Evolutionary conservation across 1,140 invertebrate genomes (phyloP).

Genomic region (Cecropterus lyciades): DNA sequence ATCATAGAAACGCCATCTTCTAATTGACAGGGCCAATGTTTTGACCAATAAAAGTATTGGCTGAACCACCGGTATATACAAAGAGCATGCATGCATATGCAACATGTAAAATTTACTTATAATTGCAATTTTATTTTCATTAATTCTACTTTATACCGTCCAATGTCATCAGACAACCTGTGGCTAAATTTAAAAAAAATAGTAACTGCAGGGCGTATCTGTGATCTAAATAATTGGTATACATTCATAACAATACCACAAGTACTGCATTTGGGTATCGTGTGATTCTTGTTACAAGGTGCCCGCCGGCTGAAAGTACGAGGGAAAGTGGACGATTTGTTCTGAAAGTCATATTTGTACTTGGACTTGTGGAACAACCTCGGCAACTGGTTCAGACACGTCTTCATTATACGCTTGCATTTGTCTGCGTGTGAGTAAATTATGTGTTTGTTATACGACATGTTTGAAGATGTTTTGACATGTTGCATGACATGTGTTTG

Average conservation of each 20-base stretch:
- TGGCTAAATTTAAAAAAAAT: no score
- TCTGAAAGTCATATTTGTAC: slow-evolving; percentile 61
- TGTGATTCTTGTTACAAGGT: slow-evolving; percentile 70
- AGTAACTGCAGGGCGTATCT: not conserved
- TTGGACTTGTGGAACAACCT: slow-evolving; percentile 71
- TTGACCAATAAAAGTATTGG: no score
- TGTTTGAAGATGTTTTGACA: slow-evolving; percentile 9
- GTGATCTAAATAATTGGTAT: not conserved
- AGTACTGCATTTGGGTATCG: slow-evolving; percentile 73
- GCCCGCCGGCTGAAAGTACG: slow-evolving; percentile 57
- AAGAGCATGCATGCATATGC: no score
- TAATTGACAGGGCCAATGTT: no score
- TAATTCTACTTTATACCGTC: no score
- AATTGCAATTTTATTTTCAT: no score
- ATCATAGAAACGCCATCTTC: no score
- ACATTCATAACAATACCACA: slow-evolving; percentile 52
- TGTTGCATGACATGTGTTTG: slow-evolving; percentile 8
- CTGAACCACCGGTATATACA: no score
- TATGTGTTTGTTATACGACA: slow-evolving; percentile 9
- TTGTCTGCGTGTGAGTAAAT: slow-evolving; percentile 55
- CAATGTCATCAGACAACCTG: no score
- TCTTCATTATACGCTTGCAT: slow-evolving; percentile 77
- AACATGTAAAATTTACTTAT: no score
- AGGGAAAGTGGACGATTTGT: slow-evolving; percentile 72
- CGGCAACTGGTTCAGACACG: slow-evolving; percentile 71